Conservation (phyloP, 2,113 vertebrate species). For the Oxygymnocypris stewartii region DNA sequence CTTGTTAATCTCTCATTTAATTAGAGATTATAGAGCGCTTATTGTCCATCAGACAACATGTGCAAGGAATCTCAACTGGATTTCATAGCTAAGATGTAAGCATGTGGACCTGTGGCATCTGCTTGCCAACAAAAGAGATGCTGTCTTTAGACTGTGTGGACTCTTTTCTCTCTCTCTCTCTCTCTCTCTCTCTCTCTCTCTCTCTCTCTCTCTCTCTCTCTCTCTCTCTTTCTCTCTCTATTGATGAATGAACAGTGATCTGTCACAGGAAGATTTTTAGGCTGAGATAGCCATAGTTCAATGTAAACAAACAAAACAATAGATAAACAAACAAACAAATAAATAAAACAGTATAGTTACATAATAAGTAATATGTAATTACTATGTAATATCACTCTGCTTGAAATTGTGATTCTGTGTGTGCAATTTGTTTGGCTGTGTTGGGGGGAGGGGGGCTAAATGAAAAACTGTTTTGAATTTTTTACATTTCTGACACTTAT, state of each 20-base stretch:
- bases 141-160: conserved; percentile 1
- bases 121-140: conserved; percentile 19
- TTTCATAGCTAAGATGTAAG: conserved; percentile 55
- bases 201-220: too few species aligned
- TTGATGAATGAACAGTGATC: background rate
- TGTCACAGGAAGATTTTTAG: background rate
- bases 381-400: background rate
- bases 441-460: background rate
- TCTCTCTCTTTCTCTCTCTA: background rate
- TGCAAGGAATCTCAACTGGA: conserved; percentile 50
- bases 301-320: background rate
- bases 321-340: too few species aligned
- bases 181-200: too few species aligned
- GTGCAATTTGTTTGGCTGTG: background rate
- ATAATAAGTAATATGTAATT: background rate
- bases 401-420: background rate
- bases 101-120: conserved; percentile 51
- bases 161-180: too few species aligned
- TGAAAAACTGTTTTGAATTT: background rate
- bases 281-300: background rate
- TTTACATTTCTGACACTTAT: conserved; percentile 12
- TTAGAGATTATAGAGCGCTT: conserved; percentile 40
- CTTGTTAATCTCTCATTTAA: conserved; percentile 53
- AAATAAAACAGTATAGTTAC: background rate
- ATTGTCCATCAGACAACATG: conserved; percentile 43